A percentile compares a stretch with the other conserved stretches of the same genome.
These are phyloP conservation scores for Geodia barretti DNA, from an alignment of 37 sponge, comb jelly and placozoan species.

Conservation along the genomic window DNA sequence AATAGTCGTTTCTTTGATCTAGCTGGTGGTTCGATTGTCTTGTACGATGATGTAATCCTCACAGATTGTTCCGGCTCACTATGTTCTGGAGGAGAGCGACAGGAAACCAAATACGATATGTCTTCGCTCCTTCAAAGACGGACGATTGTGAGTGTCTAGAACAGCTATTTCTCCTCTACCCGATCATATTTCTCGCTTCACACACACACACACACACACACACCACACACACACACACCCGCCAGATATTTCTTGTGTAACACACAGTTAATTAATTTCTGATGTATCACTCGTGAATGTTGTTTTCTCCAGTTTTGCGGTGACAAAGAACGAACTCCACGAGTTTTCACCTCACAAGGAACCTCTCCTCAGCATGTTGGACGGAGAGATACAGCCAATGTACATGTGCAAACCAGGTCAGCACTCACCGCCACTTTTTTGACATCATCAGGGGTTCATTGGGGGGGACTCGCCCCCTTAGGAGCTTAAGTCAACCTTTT, in stretches of 20 bases:
- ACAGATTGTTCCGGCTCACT: conserved; percentile 65
- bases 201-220: background rate
- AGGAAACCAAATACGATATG: conserved; percentile 54
- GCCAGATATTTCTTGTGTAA: background rate
- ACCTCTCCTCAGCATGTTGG: conserved; percentile 66
- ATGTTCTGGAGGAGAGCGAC: conserved; percentile 64
- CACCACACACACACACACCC: background rate
- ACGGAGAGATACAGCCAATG: conserved; percentile 72
- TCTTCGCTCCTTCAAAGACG: conserved; percentile 89
- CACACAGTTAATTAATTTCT: no score
- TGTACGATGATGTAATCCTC: background rate
- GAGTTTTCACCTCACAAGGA: conserved; percentile 70
- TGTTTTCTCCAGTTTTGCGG: conserved; percentile 49
- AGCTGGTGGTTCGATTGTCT: no score
- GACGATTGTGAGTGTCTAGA: conserved; percentile 82
- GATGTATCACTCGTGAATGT: no score
- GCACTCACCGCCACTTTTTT: no score
- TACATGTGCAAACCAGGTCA: conserved; percentile 70
- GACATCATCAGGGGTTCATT: no score
- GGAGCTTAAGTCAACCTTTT: no score
- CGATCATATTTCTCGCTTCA: background rate
- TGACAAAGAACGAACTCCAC: conserved; percentile 58
- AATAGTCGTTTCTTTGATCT: no score
- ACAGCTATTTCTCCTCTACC: background rate
- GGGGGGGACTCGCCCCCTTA: no score